Evolutionary conservation across 2,888 invertebrate species (phyloP), one percentile per base, ranked within the genome.

Genomic region (Encarsia formosa): DNA sequence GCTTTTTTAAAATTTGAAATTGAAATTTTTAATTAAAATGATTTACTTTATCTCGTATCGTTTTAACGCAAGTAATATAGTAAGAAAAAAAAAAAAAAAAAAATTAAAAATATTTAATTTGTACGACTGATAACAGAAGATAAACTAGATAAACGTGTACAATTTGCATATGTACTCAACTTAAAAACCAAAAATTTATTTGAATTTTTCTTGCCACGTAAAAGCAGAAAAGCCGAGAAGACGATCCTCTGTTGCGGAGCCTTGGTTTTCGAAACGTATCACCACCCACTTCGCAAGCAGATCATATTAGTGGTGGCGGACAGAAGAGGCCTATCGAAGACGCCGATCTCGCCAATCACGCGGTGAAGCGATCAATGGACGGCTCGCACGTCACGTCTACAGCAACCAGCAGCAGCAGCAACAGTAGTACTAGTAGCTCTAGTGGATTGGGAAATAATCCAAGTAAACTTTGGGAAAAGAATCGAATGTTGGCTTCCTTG

Each of bases 401-500:
- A 11, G 70, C 75, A 64, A 73, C 57, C 35, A 72, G 68, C 58
- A 65, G 66, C 56, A 46, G 53, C 20, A 41, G 37, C 22, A 40
- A 16, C 62, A 40, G 63, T 63, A 5, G 60, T 18, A n/a, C 9
- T 15, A 5, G 9, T n/a, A 18, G 3, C 5, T 8, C 5, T 16
- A 24, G 15, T 15, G 9, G 66, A 63, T 23, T 63, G 61, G 76
- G 76, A 61, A 78, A 76, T 72, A 62, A 65, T 15, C 79, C 78
- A 48, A 88, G 87, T 63, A 83, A 84, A 60, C 77, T 92, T 44
- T 88, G 88, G 74, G 86, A 88, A 73, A 86, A 84, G 70, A 92
- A 92, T 73, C 85, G 86, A 71, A 91, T 93, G 84, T 78, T 93
- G 61, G 91, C 91, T 32, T 85, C 85, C 37, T 75, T 93, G 63